These are phyloP conservation scores for Lagocephalus sceleratus DNA, from an alignment of 2,797 vertebrate species.

Conservation along the genomic window DNA sequence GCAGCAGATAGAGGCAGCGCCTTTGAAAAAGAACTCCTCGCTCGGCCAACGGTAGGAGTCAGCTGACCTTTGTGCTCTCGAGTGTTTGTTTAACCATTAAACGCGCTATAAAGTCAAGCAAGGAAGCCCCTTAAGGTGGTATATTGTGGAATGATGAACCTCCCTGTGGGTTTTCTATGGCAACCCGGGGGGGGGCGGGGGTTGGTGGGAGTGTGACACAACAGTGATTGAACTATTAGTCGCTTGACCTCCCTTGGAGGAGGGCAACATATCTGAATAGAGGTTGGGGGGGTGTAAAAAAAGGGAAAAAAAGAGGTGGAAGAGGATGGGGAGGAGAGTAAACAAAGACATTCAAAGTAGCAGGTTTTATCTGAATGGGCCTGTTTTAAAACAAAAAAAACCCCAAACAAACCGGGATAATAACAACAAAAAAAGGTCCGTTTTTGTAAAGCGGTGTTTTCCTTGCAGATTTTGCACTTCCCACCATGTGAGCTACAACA, in stretches of 20 bases:
- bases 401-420: too few species aligned
- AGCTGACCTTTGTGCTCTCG: conserved; percentile 85
- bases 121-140: conserved; percentile 86
- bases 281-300: conserved; percentile 71
- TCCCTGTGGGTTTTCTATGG: conserved; percentile 44
- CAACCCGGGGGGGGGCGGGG: conserved; percentile 48
- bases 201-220: conserved; percentile 81
- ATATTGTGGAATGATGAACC: conserved; percentile 92
- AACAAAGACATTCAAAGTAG: conserved; percentile 50
- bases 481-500: background rate
- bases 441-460: too few species aligned
- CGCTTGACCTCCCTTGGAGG: conserved; percentile 86
- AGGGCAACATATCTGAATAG: conserved; percentile 81
- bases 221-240: conserved; percentile 96
- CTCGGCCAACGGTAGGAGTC: conserved; percentile 75
- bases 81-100: conserved; percentile 90
- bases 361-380: too few species aligned
- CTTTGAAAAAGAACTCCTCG: background rate
- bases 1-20: conserved; percentile 10
- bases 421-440: too few species aligned
- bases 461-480: too few species aligned
- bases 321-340: background rate
- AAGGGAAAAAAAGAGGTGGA: conserved; percentile 4
- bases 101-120: conserved; percentile 84
- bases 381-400: too few species aligned